Evolutionary conservation across 2,888 invertebrate species (phyloP).

Genomic region (Sarcophaga variegata): DNA sequence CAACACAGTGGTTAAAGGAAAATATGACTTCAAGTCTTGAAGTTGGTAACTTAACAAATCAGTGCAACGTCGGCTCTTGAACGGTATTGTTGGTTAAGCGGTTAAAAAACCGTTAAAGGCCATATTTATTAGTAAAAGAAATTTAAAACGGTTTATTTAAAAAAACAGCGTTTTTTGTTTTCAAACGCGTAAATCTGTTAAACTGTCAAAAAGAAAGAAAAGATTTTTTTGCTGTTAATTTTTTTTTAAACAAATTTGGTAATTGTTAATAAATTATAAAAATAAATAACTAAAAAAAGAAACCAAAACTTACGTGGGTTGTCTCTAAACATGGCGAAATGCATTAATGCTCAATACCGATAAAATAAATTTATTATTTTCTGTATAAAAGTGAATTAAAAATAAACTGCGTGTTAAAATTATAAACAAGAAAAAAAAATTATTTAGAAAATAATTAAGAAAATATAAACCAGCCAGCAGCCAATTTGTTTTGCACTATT

Average conservation of each 20-base stretch:
- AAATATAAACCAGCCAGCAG: constrained; percentile 8
- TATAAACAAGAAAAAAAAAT: background rate
- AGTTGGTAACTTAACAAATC: constrained; percentile 77
- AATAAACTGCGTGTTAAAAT: constrained; percentile 35
- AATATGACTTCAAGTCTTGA: constrained; percentile 68
- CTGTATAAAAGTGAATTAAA: background rate
- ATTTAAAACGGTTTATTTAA: constrained; percentile 33
- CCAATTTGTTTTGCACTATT: constrained; percentile 66
- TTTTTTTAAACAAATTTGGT: constrained; percentile 9
- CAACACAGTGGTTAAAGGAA: constrained; percentile 35
- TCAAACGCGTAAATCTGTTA: constrained; percentile 39
- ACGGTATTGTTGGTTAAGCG: constrained; percentile 80
- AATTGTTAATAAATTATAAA: constrained; percentile 36
- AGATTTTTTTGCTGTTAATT: too few species aligned
- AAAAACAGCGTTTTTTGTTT: constrained; percentile 28
- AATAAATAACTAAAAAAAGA: constrained; percentile 18
- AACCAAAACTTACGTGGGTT: constrained; percentile 14
- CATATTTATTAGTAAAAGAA: constrained; percentile 24
- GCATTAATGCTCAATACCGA: constrained; percentile 1
- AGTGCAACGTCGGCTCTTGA: constrained; percentile 82
- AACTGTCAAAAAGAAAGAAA: constrained; percentile 18
- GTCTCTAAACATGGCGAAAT: constrained; percentile 14
- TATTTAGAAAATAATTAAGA: constrained; percentile 33
- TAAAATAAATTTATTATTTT: background rate
- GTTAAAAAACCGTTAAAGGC: constrained; percentile 46